A percentile compares a stretch with the other conserved stretches of the same genome.
These are phyloP conservation scores for Bellardia pandia DNA, from an alignment of 2,888 invertebrate species.

Conservation along the genomic window DNA sequence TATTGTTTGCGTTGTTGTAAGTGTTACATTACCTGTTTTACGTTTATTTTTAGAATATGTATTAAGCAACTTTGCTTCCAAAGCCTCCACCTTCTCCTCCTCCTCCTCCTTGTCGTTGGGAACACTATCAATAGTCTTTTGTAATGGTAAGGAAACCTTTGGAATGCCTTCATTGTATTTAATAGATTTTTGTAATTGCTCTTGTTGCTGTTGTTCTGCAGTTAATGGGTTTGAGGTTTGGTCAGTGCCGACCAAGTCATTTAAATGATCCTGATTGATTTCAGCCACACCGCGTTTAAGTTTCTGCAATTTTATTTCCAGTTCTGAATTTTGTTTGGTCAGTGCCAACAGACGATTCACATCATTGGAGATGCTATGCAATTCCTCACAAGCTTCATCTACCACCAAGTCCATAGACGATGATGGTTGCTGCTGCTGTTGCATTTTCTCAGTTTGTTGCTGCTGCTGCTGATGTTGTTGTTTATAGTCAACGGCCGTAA, in stretches of 20 bases:
- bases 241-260: slow-evolving; percentile 46
- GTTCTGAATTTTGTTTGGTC: slow-evolving; percentile 80
- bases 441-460: slow-evolving; percentile 65
- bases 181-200: slow-evolving; percentile 42
- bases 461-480: slow-evolving; percentile 50
- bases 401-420: slow-evolving; percentile 75
- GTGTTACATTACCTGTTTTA: slow-evolving; percentile 68
- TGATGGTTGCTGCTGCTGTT: slow-evolving; percentile 32
- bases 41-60: slow-evolving; percentile 64
- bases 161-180: slow-evolving; percentile 54
- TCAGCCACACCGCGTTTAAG: slow-evolving; percentile 80
- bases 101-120: not conserved
- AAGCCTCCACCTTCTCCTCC: slow-evolving; percentile 28
- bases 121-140: slow-evolving; percentile 25
- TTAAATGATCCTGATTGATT: slow-evolving; percentile 82
- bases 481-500: slow-evolving; percentile 69
- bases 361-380: slow-evolving; percentile 82
- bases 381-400: slow-evolving; percentile 79
- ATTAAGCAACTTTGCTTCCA: slow-evolving; percentile 56
- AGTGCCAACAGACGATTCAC: slow-evolving; percentile 81
- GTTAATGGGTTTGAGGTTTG: slow-evolving; percentile 39
- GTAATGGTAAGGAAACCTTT: slow-evolving; percentile 68
- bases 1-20: slow-evolving; percentile 44
- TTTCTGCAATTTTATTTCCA: slow-evolving; percentile 81
- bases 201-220: slow-evolving; percentile 54